Evolutionary conservation across 2,113 vertebrate species (phyloP).

Genomic region (Pteruthius melanotis): DNA sequence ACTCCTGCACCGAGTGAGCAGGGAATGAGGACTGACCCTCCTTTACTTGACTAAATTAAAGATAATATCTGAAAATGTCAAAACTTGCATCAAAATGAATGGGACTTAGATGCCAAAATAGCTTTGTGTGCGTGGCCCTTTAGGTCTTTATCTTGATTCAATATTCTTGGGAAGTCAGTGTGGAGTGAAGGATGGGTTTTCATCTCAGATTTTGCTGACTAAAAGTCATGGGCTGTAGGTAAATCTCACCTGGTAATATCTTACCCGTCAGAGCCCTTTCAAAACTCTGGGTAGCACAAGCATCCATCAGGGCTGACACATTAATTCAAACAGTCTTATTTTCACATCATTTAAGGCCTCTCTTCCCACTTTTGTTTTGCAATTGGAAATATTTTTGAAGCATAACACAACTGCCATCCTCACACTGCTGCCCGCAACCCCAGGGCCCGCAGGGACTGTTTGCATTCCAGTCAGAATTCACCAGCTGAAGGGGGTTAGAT

Average conservation of each 20-base stretch:
- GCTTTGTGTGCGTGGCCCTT: background rate
- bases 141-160: conserved; percentile 40
- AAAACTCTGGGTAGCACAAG: background rate
- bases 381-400: conserved; percentile 16
- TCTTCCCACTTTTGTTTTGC: conserved; percentile 36
- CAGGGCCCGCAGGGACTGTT: background rate
- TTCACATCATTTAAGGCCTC: conserved; percentile 23
- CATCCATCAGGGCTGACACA: conserved; percentile 56
- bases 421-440: background rate
- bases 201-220: conserved; percentile 18
- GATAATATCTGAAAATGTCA: background rate
- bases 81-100: conserved; percentile 1
- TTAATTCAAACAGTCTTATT: conserved; percentile 36
- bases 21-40: background rate
- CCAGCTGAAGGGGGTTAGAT: background rate
- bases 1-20: background rate
- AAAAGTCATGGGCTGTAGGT: conserved; percentile 16
- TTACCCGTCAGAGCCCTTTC: conserved; percentile 25
- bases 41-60: background rate
- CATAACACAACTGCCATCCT: background rate
- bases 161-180: conserved; percentile 28
- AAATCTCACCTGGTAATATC: conserved; percentile 57
- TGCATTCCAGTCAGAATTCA: background rate
- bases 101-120: background rate
- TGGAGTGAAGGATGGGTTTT: conserved; percentile 50